These are phyloP conservation scores for Ibidorhyncha struthersii DNA, from an alignment of 2,113 vertebrate species.

Conservation along the genomic window DNA sequence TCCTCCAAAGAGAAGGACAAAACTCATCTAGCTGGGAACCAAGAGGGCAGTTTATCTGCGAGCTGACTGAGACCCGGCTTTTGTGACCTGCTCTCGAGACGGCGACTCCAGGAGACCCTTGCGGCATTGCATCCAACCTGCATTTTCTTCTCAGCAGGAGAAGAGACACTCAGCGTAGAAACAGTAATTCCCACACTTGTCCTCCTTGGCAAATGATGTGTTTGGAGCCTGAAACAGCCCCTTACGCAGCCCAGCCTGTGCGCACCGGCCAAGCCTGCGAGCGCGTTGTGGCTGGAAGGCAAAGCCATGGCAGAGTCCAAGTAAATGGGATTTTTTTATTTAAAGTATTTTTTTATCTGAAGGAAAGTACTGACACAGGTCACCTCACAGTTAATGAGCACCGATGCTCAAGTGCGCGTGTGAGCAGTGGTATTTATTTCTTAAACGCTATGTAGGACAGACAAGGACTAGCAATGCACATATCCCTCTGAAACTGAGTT, in stretches of 20 bases:
- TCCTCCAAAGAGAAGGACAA: not conserved
- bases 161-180: not conserved
- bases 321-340: not conserved
- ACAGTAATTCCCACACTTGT: not conserved
- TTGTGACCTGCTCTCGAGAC: not conserved
- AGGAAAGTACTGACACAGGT: not conserved
- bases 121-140: fast-evolving
- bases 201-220: not conserved
- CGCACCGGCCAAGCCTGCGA: not conserved
- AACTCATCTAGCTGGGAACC: not conserved
- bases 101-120: not conserved
- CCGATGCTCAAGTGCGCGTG: not conserved
- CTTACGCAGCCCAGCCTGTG: not conserved
- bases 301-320: not conserved
- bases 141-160: not conserved
- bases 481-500: not conserved
- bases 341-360: not conserved
- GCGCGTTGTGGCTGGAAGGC: not conserved
- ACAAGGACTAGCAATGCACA: not conserved
- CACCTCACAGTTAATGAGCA: not conserved
- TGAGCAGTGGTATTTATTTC: not conserved
- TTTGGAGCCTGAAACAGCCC: not conserved
- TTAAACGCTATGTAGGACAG: not conserved
- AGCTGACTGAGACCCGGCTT: not conserved
- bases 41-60: not conserved